These are phyloP conservation scores for Trichogramma dendrolimi DNA, from an alignment of 2,888 invertebrate species.

Conservation along the genomic window DNA sequence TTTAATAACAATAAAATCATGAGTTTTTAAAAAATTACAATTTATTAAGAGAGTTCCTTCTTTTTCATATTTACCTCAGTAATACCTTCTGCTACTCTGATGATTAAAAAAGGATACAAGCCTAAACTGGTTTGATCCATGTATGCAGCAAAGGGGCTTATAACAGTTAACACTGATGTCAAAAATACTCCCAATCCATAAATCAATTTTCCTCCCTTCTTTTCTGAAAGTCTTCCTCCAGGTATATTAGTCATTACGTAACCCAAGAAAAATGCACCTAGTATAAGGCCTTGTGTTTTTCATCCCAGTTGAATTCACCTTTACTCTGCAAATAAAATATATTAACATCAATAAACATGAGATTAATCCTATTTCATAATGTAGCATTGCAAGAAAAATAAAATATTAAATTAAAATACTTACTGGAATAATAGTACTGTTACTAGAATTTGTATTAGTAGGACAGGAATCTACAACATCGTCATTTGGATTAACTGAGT, in stretches of 20 bases:
- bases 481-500: constrained; percentile 57
- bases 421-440: constrained; percentile 44
- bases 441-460: constrained; percentile 43
- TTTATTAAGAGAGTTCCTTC: too few species aligned
- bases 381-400: neutral
- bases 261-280: constrained; percentile 81
- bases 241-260: constrained; percentile 79
- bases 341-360: too few species aligned
- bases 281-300: constrained; percentile 73
- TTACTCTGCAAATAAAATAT: constrained; percentile 53
- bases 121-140: constrained; percentile 42
- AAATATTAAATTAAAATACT: constrained; percentile 24
- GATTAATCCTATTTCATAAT: too few species aligned
- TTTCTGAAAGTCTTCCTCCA: constrained; percentile 78
- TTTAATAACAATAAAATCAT: constrained; percentile 37
- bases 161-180: constrained; percentile 75
- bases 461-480: constrained; percentile 67
- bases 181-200: constrained; percentile 78
- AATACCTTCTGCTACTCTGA: constrained; percentile 77
- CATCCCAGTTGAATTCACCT: constrained; percentile 76
- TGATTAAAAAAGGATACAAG: constrained; percentile 65
- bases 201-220: constrained; percentile 81
- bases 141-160: constrained; percentile 77
- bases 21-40: constrained; percentile 1
- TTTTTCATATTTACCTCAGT: constrained; percentile 60